Percentiles rank a stretch among this genome's conserved stretches.
Conservation (phyloP, 2,797 vertebrate species). For the Periophthalmus magnuspinnatus region DNA sequence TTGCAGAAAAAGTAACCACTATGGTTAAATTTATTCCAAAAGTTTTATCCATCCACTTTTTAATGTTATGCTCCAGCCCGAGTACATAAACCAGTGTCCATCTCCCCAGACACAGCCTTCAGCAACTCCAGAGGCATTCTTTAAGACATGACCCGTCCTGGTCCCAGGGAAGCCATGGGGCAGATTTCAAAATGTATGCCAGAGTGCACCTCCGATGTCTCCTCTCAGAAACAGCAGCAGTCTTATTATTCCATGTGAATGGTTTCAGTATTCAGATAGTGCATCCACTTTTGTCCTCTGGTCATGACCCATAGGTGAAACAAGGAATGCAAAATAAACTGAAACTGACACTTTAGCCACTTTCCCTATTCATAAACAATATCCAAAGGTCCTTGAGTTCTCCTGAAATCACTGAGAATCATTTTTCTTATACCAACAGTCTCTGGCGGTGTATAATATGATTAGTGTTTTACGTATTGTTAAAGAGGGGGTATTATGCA, state of each 20-base stretch:
- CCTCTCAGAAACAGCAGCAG: not conserved
- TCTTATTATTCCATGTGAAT: not conserved
- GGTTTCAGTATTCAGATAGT: not conserved
- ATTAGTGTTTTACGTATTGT: too few species aligned
- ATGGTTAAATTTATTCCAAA: not conserved
- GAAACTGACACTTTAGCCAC: not conserved
- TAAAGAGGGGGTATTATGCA: too few species aligned
- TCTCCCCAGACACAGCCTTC: not conserved
- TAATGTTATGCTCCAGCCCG: not conserved
- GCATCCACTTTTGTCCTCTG: not conserved
- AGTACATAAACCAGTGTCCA: not conserved
- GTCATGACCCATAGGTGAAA: not conserved
- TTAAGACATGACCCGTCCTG: not conserved
- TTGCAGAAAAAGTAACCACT: too few species aligned
- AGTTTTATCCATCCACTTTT: not conserved
- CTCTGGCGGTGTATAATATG: too few species aligned
- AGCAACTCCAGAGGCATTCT: not conserved
- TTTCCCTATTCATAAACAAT: not conserved
- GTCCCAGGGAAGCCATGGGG: not conserved
- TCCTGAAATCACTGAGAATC: too few species aligned
- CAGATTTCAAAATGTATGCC: not conserved
- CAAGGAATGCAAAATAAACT: too few species aligned
- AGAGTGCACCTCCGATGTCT: not conserved
- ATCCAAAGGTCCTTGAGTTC: not conserved
- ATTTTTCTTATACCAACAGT: too few species aligned